These are phyloP conservation scores for Glaucidium brasilianum DNA, from an alignment of 2,113 vertebrate genomes.

Conservation along the genomic window DNA sequence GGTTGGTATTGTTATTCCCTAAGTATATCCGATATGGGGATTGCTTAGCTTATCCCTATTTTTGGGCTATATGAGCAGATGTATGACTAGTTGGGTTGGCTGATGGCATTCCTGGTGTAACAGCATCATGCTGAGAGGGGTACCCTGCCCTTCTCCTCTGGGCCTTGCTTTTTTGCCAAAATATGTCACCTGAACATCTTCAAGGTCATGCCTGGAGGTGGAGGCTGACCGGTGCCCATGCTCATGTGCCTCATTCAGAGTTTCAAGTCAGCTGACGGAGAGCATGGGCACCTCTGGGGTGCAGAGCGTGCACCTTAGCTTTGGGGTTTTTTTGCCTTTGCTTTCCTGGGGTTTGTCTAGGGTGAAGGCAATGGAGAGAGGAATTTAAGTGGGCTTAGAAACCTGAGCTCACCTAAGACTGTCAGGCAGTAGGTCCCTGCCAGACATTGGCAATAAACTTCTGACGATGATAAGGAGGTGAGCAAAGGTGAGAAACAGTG, in stretches of 20 bases:
- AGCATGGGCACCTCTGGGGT: neutral
- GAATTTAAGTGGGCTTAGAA: neutral
- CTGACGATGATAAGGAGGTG: neutral
- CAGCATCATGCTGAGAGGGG: neutral
- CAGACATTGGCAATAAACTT: neutral
- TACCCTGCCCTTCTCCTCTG: neutral
- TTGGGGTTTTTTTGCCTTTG: neutral
- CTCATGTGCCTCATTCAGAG: neutral
- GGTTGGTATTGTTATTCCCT: too few species aligned
- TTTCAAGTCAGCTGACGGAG: neutral
- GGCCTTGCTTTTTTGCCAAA: neutral
- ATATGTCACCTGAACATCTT: neutral
- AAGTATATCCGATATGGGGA: accelerated
- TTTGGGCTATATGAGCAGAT: neutral
- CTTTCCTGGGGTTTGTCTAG: neutral
- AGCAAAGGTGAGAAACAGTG: neutral
- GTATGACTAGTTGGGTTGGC: too few species aligned
- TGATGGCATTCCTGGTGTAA: neutral
- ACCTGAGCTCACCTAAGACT: neutral
- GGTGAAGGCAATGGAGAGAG: neutral
- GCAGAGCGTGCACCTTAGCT: neutral
- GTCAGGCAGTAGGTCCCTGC: neutral
- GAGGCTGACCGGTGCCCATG: neutral
- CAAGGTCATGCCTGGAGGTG: neutral
- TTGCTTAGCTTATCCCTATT: neutral